Percentiles rank a stretch among this genome's conserved stretches.
Conservation (phyloP, 2,113 vertebrate species). For the Rhizomys pruinosus region DNA sequence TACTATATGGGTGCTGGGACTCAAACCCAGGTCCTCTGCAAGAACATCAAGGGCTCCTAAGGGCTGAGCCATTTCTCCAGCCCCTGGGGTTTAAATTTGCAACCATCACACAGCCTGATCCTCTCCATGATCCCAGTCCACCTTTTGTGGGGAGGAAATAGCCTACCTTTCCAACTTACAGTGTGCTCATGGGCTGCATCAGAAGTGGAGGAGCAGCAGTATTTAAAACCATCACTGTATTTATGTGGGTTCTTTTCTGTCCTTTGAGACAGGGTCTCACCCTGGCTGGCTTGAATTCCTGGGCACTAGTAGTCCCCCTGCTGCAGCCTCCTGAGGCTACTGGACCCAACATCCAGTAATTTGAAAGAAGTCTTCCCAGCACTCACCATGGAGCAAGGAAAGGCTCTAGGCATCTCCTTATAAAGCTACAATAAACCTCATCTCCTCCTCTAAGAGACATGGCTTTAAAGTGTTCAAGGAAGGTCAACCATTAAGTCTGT, state of each 20-base stretch:
- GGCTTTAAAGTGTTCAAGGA: conserved; percentile 11
- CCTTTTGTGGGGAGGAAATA: background rate
- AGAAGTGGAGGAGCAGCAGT: background rate
- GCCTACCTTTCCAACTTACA: background rate
- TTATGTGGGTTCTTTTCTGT: background rate
- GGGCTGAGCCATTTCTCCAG: too few relatives aligned
- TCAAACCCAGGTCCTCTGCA: too few relatives aligned
- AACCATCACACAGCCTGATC: background rate
- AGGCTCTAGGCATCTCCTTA: background rate
- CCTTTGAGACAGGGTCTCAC: background rate
- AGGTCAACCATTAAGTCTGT: background rate
- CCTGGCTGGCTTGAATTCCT: background rate
- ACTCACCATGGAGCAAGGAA: background rate
- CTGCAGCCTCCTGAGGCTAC: background rate
- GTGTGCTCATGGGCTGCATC: background rate
- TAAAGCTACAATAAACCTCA: background rate
- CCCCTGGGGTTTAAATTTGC: background rate
- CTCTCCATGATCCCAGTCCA: background rate
- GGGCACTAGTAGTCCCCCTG: background rate
- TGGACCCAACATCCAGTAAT: too few relatives aligned
- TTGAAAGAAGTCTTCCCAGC: background rate
- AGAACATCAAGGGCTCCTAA: too few relatives aligned
- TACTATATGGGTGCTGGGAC: too few relatives aligned
- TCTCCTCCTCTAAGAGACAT: background rate
- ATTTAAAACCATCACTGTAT: background rate